Percentiles rank a stretch among this genome's conserved stretches.
phyloP scores from a whole-genome alignment of 2,113 vertebrate genomes.

The Gnathonemus echidnorhynchus region DNA sequence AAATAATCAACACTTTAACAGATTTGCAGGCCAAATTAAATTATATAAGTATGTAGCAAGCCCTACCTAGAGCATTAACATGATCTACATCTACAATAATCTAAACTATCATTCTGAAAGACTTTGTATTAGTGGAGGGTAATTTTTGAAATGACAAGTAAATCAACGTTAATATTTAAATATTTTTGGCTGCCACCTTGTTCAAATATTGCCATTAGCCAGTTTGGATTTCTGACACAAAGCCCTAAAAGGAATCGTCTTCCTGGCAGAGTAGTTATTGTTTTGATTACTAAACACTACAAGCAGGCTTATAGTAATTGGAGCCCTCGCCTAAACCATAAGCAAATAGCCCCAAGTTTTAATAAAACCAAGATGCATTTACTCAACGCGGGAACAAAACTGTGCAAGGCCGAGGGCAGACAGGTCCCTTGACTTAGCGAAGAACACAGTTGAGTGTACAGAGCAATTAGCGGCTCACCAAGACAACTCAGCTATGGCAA shows the following conservation, averaged over 20 bases:
- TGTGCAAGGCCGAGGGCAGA: not conserved
- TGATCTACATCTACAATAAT: not conserved
- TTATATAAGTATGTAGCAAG: not conserved
- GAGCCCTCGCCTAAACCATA: not conserved
- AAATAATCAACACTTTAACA: conserved; percentile 3
- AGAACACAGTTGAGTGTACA: not conserved
- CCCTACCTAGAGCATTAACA: not conserved
- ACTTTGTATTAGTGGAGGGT: not conserved
- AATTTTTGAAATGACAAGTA: not conserved
- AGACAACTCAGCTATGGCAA: not conserved
- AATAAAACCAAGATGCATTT: not conserved
- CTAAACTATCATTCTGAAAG: not conserved
- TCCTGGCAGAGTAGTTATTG: not conserved
- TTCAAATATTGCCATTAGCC: not conserved
- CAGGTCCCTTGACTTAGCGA: not conserved
- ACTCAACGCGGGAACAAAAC: not conserved
- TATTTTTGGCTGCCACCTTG: not conserved
- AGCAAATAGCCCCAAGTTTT: not conserved
- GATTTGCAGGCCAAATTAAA: not conserved
- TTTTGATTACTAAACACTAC: not conserved
- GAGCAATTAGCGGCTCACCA: not conserved
- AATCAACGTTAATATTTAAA: not conserved
- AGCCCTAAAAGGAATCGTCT: not conserved
- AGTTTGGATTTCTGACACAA: not conserved
- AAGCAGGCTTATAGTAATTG: not conserved